phyloP scores from a whole-genome alignment of 2,113 vertebrate genomes.

The Thomomys bottae region DNA sequence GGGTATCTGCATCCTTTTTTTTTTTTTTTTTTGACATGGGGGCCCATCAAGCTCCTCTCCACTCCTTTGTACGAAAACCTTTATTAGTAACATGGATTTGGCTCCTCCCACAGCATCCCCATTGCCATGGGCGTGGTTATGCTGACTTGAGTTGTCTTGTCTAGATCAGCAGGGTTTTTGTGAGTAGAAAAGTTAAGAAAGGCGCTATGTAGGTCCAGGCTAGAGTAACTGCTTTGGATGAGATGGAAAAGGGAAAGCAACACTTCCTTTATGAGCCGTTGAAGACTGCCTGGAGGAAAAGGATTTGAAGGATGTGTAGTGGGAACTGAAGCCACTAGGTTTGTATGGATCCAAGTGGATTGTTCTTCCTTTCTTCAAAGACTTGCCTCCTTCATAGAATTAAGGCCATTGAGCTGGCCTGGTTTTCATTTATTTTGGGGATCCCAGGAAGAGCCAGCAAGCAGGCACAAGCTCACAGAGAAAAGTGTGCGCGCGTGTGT shows the following conservation, averaged over 20 bases:
- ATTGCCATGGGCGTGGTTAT: too few species aligned
- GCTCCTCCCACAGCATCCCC: neutral
- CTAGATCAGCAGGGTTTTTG: neutral
- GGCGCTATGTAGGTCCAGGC: neutral
- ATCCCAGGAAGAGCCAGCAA: neutral
- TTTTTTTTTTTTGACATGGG: fast-evolving
- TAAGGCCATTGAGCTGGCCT: neutral
- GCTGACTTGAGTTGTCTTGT: too few species aligned
- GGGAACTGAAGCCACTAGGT: neutral
- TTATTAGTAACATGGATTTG: neutral
- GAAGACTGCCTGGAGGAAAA: neutral
- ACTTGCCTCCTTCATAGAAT: neutral
- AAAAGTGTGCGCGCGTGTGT: neutral
- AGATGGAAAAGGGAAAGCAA: neutral
- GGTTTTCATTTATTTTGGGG: neutral
- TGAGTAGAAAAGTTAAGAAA: neutral
- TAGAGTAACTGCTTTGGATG: neutral
- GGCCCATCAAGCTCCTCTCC: neutral
- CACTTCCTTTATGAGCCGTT: neutral
- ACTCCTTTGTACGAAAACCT: neutral
- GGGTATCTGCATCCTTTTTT: neutral
- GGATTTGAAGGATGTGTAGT: neutral
- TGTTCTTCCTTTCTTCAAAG: conserved; percentile 15
- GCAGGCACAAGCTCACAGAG: neutral
- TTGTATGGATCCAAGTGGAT: too few species aligned